Percentiles rank a stretch among this genome's conserved stretches.
Evolutionary conservation across 1,140 invertebrate genomes (phyloP).

Genomic region (Akabosia matsudoensis): DNA sequence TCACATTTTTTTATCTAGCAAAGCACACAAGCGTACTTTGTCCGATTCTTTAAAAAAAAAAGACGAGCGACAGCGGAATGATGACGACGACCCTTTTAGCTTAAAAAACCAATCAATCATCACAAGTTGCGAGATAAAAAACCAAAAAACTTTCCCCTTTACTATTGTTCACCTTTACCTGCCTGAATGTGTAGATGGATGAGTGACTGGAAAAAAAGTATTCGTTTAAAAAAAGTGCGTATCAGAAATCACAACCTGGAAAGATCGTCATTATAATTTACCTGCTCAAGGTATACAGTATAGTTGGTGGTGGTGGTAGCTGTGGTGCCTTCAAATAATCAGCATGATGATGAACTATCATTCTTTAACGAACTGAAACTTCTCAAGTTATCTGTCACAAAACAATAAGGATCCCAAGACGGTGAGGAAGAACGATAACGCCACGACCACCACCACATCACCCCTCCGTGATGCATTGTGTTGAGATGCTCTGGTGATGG

Average conservation of each 20-base stretch:
- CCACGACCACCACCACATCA: not conserved
- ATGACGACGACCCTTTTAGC: conserved; percentile 12
- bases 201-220: not conserved
- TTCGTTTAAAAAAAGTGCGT: not conserved
- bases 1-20: not conserved
- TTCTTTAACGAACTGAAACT: conserved; percentile 22
- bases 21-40: not conserved
- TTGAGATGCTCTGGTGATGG: not conserved
- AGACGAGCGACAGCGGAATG: not conserved
- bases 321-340: not conserved
- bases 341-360: conserved; percentile 16
- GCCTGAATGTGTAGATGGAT: not conserved
- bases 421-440: not conserved
- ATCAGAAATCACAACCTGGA: not conserved
- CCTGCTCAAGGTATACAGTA: no score
- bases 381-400: conserved; percentile 22
- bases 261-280: not conserved
- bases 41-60: conserved; percentile 6
- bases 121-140: not conserved
- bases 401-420: conserved; percentile 15
- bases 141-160: conserved; percentile 6
- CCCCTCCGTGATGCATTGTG: not conserved
- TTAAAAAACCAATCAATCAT: conserved; percentile 23
- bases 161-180: no score
- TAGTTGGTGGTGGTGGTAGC: no score